Evolutionary conservation across 1,140 invertebrate species (phyloP).

Genomic region (Vollenhovia emeryi): DNA sequence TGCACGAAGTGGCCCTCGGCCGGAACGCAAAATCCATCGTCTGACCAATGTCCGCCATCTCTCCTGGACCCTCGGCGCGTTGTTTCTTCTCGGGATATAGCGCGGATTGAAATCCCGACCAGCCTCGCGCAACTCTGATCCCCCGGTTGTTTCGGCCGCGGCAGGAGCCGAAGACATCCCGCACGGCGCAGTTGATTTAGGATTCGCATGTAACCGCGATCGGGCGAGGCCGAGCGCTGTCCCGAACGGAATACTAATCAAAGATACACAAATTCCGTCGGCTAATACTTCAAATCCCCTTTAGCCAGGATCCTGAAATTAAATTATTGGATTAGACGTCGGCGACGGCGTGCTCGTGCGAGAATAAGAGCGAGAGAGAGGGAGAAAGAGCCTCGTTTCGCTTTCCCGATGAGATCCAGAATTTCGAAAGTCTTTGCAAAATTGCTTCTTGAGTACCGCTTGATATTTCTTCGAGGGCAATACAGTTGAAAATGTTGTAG

Average conservation of each 20-base stretch:
- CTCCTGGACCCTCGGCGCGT: conserved; percentile 41
- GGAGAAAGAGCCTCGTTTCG: neutral
- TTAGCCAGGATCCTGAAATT: conserved; percentile 83
- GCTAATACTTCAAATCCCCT: conserved; percentile 86
- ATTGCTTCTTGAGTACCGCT: conserved; percentile 10
- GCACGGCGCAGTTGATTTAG: conserved; percentile 79
- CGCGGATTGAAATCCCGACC: conserved; percentile 64
- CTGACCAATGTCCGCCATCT: conserved; percentile 46
- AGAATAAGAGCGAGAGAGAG: neutral
- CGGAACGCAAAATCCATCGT: conserved; percentile 55
- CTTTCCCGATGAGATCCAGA: neutral
- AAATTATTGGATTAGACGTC: conserved; percentile 85
- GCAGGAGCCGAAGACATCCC: conserved; percentile 59
- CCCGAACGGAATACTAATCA: conserved; percentile 85
- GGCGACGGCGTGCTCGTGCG: conserved; percentile 68
- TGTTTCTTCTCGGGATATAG: conserved; percentile 64
- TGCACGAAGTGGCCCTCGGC: conserved; percentile 32
- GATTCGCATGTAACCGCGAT: conserved; percentile 83
- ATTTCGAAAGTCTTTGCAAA: conserved; percentile 36
- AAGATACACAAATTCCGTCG: conserved; percentile 85
- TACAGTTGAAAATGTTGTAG: neutral
- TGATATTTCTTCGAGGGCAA: conserved; percentile 10
- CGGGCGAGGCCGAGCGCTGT: conserved; percentile 78
- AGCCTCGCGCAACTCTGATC: conserved; percentile 58
- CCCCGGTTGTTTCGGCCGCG: conserved; percentile 50